Evolutionary conservation across 1,140 invertebrate genomes (phyloP), one percentile per base, ranked within the genome.

Genomic region (Listronotus oregonensis): DNA sequence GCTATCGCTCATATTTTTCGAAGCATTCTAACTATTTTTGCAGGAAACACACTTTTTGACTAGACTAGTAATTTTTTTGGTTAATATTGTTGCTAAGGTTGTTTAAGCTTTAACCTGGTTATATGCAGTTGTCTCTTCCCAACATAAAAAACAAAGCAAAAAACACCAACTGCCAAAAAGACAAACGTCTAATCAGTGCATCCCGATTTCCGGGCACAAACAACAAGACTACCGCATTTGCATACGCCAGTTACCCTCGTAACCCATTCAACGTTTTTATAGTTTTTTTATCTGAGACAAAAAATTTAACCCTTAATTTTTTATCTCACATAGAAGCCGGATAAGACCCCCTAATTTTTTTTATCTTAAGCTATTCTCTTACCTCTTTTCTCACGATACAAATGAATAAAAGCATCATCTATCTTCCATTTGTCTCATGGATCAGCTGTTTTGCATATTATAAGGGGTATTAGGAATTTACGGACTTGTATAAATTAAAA

Each of bases 341-440:
- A 11, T 18, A 21, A 6, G 31, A 21, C 17, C 44, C 56, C 61
- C 54, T 57, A 54, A 54, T 57, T 65, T 68, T 68, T 69, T 69
- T 69, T 69, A 61, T 69, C 64, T 65, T 32, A 12, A 18, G 12
- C 63, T 47, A 69, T 69, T 69, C 67, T 69, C 63, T 69, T 66
- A 69, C 63, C 67, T 66, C 63, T 55, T 65, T 69, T 69, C 67
- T 69, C 67, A 69, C 67, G 67, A 69, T 69, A 61, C 57, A 47
- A 63, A 66, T 51, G 64, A 57, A 60, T 60, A 57, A 60, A 55
- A 66, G 64, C 27, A 69, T 69, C 67, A 69, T 69, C 64, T 66
- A 69, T 69, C 67, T 69, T 66, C 58, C 63, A 68, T 72, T 72
- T 72, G 70, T 72, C 68, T 72, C 69, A 64, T 67, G 59, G 57